Evolutionary conservation across 2,888 invertebrate species (phyloP).

Genomic region (Stenchaetothrips biformis): DNA sequence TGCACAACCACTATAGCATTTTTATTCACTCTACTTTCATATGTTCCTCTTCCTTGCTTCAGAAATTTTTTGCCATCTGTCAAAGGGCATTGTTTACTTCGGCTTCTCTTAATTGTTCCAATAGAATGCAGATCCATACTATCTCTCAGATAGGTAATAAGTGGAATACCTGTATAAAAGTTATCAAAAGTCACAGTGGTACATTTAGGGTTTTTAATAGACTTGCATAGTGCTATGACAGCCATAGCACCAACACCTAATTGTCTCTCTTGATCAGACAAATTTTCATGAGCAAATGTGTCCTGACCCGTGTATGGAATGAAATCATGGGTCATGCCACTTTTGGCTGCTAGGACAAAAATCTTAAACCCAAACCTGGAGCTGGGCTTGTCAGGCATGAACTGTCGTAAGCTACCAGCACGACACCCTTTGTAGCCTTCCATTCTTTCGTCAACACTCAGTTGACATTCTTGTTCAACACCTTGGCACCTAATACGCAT

Average conservation of each 20-base stretch:
- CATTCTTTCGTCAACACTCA: background rate
- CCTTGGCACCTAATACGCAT: background rate
- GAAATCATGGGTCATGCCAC: background rate
- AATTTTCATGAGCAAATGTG: no score
- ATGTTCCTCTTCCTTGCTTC: background rate
- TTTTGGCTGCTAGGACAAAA: background rate
- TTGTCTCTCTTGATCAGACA: background rate
- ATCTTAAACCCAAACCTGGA: background rate
- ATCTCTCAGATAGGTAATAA: no score
- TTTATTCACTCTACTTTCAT: no score
- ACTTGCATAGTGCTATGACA: background rate
- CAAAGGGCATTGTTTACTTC: background rate
- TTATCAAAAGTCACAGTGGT: no score
- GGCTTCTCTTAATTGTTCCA: no score
- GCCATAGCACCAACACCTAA: background rate
- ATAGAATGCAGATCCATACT: no score
- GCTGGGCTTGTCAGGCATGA: background rate
- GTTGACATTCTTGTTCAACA: background rate
- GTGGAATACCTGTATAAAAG: no score
- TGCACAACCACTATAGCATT: background rate
- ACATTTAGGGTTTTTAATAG: background rate
- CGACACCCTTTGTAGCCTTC: background rate
- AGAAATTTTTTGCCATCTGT: background rate
- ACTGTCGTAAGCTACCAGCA: background rate
- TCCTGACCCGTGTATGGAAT: background rate